Conservation (phyloP, 2,888 invertebrate genomes). For the Trilocha varians region DNA sequence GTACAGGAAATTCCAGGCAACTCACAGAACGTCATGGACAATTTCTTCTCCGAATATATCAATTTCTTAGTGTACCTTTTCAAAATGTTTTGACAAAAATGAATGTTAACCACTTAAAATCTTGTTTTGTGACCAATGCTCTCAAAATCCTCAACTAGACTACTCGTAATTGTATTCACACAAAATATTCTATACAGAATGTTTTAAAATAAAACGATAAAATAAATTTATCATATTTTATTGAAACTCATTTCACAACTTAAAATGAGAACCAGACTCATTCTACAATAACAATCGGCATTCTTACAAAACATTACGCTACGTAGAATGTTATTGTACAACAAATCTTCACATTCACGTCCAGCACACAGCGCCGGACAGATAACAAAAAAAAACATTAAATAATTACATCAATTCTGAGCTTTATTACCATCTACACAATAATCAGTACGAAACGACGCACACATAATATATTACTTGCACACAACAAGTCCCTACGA, state of each 20-base stretch:
- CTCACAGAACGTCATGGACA: conserved; percentile 9
- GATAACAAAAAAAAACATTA: conserved; percentile 26
- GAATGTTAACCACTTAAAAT: no score
- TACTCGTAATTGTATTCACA: no score
- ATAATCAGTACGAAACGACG: conserved; percentile 26
- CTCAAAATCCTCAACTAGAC: no score
- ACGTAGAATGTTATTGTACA: conserved; percentile 37
- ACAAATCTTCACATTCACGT: conserved; percentile 25
- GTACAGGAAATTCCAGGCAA: not conserved
- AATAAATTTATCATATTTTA: conserved; percentile 23
- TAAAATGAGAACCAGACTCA: conserved; percentile 56
- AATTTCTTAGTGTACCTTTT: conserved; percentile 14
- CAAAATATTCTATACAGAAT: no score
- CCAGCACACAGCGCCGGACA: conserved; percentile 39
- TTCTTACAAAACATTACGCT: conserved; percentile 38
- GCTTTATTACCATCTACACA: conserved; percentile 22
- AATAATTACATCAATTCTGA: conserved; percentile 24
- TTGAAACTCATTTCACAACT: conserved; percentile 70
- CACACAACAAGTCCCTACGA: conserved; percentile 21
- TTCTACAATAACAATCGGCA: conserved; percentile 43
- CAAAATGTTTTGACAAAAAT: conserved; percentile 3
- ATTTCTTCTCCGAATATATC: conserved; percentile 12
- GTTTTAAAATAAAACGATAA: conserved; percentile 25
- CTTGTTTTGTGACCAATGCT: no score
- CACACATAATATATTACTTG: conserved; percentile 28